These are phyloP conservation scores for Apistogramma diplotaenia DNA, from an alignment of 2,113 vertebrate species.

Conservation along the genomic window DNA sequence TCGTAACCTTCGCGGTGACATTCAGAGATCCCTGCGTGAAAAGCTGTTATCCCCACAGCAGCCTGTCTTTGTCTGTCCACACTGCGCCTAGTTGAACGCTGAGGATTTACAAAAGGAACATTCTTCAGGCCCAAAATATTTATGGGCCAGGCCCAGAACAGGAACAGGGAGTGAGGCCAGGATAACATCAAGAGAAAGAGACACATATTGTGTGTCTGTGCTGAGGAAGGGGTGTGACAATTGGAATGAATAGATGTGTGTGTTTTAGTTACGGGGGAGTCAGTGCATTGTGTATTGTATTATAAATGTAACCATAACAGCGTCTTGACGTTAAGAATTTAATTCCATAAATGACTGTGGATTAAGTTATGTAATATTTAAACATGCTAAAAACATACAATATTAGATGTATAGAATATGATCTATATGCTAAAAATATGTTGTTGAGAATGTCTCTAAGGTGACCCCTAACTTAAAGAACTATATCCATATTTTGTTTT, in stretches of 20 bases:
- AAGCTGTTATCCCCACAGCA: conserved; percentile 30
- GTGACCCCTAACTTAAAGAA: neutral
- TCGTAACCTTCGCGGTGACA: conserved; percentile 22
- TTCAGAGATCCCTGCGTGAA: conserved; percentile 44
- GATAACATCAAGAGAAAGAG: conserved; percentile 47
- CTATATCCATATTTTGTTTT: neutral
- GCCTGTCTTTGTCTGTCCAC: conserved; percentile 40
- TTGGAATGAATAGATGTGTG: conserved; percentile 10
- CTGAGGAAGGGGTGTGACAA: conserved; percentile 32
- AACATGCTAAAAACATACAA: neutral
- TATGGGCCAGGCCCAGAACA: conserved; percentile 50
- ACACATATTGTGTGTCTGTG: conserved; percentile 38
- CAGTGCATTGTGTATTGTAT: neutral
- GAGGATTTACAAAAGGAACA: conserved; percentile 67
- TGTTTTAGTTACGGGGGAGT: conserved; percentile 4
- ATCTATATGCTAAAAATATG: neutral
- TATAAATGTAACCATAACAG: neutral
- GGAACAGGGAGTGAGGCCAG: conserved; percentile 60
- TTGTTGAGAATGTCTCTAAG: neutral
- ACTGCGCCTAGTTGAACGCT: conserved; percentile 59
- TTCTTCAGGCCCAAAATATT: conserved; percentile 72
- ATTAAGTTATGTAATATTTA: neutral
- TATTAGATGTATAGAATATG: neutral
- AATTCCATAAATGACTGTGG: neutral
- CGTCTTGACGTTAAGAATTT: neutral